Evolutionary conservation across 1,140 invertebrate genomes (phyloP), one percentile per base, ranked within the genome.

Genomic region (Nephotettix cincticeps): DNA sequence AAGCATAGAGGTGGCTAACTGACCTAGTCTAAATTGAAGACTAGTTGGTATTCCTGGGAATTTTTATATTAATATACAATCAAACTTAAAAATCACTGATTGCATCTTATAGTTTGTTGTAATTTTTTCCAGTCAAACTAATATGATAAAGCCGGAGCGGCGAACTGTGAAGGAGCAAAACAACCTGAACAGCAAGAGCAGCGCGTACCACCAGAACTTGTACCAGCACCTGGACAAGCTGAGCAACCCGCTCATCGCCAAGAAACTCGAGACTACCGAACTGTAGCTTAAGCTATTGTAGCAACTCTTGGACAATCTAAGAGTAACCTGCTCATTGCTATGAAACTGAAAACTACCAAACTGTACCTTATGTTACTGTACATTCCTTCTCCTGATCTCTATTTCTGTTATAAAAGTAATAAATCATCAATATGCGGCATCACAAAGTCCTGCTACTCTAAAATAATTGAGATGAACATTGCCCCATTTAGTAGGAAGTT

Each of bases 241-340:
- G 14, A 78, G 82, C 17, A 86, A 85, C 71, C 86, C 86, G 74
- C 81, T 86, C 21, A 80, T 88, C 36, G 86, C 89, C 13, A 90
- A 92, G 78, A 93, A 93, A 82, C 85, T 95, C 76, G 93, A 95
- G 82, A 95, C 93, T 51, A 95, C 93, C 11, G 93, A 95, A 83
- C 82, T 93, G 25, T 81, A 72, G 77, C n/a, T n/a, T n/a, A n/a
- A n/a, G n/a, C n/a, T n/a, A n/a, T 76, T 84, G 9, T 82, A 80
- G 70, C 80, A 81, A 43, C 80, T 79, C 76, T 81, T 84, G 74
- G 81, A 85, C 69, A 82, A 83, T 66, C 73, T 83, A n/a, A n/a
- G 14, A 78, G 82, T 14, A 86, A 85, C 71, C 86, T 86, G 74
- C 81, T 86, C 21, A 80, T 88, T 40, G 86, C 89, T 13, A 90